A percentile compares a stretch with the other conserved stretches of the same genome.
These are phyloP conservation scores for Dasysyrphus albostriatus DNA, from an alignment of 2,888 invertebrate species.

Conservation along the genomic window DNA sequence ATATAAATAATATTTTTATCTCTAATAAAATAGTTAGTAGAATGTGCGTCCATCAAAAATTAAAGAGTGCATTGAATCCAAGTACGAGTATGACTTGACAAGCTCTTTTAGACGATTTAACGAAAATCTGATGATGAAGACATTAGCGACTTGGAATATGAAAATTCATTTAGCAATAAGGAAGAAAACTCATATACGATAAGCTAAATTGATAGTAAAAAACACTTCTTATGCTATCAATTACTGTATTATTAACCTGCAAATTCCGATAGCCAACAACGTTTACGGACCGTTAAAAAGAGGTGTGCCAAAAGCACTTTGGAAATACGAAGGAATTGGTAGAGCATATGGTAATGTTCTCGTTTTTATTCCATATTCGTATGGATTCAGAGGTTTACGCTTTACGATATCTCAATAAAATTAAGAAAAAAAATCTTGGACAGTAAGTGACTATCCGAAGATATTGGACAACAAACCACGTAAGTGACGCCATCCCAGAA, in stretches of 20 bases:
- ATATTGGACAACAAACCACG: no score
- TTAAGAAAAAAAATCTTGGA: no score
- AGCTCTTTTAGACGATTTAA: neutral
- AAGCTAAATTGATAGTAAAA: neutral
- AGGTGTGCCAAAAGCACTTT: neutral
- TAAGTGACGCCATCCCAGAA: no score
- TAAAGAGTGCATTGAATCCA: neutral
- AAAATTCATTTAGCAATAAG: neutral
- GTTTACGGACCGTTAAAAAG: neutral
- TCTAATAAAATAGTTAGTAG: neutral
- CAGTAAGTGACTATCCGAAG: no score
- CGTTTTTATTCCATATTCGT: neutral
- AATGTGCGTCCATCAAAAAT: neutral
- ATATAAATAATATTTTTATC: neutral
- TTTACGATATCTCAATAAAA: no score
- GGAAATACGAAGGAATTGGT: neutral
- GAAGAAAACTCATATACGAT: neutral
- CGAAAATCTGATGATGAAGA: neutral
- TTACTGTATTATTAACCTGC: neutral
- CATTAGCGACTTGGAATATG: neutral
- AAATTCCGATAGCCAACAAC: neutral
- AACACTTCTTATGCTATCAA: neutral
- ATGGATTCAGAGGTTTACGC: no score
- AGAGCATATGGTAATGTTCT: neutral
- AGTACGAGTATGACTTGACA: neutral